A percentile compares a stretch with the other conserved stretches of the same genome.
Evolutionary conservation across 2,113 vertebrate genomes (phyloP).

Genomic region (Todiramphus saurophagus): DNA sequence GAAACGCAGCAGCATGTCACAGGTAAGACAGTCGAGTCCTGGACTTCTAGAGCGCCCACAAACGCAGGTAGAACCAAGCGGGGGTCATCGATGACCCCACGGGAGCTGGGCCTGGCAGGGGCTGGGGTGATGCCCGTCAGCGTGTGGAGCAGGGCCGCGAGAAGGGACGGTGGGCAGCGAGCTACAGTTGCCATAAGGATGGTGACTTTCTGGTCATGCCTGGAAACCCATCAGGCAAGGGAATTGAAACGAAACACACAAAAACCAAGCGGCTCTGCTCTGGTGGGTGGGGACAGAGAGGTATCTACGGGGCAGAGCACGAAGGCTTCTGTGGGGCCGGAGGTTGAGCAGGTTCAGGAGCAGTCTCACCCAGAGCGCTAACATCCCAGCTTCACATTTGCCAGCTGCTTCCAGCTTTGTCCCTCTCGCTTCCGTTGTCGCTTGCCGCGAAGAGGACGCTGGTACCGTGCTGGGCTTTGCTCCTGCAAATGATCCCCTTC

Average conservation of each 20-base stretch:
- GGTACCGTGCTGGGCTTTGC: neutral
- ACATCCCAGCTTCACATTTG: neutral
- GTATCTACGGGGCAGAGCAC: neutral
- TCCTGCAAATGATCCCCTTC: rapidly evolving
- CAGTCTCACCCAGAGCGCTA: neutral
- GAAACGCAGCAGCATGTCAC: neutral
- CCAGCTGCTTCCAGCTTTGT: conserved; percentile 7
- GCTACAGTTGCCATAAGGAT: rapidly evolving
- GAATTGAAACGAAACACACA: rapidly evolving
- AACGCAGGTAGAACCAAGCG: rapidly evolving
- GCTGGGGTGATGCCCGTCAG: rapidly evolving
- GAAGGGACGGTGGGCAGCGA: rapidly evolving
- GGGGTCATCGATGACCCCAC: rapidly evolving
- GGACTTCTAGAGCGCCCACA: rapidly evolving
- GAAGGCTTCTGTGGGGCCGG: neutral
- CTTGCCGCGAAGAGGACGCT: neutral
- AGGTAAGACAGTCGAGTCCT: neutral
- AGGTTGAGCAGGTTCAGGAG: neutral
- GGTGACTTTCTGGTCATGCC: neutral
- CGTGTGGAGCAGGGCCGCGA: rapidly evolving
- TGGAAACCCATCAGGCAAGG: neutral
- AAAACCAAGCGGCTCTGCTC: neutral
- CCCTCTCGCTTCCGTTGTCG: neutral
- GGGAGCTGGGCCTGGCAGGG: neutral
- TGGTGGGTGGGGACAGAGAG: neutral